Conservation (phyloP, 2,888 invertebrate species). For the Stenoptilia bipunctidactyla region DNA sequence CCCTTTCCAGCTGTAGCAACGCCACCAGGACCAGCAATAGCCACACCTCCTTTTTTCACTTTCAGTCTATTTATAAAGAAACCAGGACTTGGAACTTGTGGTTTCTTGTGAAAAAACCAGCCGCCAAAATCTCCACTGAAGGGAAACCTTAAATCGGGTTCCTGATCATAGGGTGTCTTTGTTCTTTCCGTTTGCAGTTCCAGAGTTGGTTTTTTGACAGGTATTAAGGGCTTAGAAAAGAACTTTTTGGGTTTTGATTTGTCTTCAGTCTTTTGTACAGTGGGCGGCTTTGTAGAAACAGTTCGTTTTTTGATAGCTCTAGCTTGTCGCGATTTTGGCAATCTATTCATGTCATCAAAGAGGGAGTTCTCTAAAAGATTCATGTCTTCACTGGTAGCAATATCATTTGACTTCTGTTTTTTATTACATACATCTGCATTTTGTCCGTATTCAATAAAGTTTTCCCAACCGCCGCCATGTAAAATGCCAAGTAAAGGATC, state of each 20-base stretch:
- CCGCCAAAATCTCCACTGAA: conserved; percentile 28
- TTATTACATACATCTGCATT: conserved; percentile 62
- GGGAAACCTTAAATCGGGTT: conserved; percentile 31
- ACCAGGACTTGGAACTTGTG: conserved; percentile 64
- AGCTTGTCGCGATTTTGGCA: conserved; percentile 27
- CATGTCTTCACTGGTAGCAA: conserved; percentile 10
- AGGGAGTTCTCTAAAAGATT: conserved; percentile 12
- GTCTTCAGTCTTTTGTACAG: conserved; percentile 24
- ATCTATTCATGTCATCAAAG: conserved; percentile 3
- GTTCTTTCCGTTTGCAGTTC: conserved; percentile 10
- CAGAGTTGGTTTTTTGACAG: conserved; percentile 23
- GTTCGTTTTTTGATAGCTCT: conserved; percentile 45
- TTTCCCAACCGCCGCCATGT: conserved; percentile 62
- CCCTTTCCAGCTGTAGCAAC: conserved; percentile 85
- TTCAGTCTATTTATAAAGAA: conserved; percentile 78
- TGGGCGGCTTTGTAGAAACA: conserved; percentile 22
- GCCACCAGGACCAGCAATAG: conserved; percentile 86
- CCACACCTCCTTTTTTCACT: conserved; percentile 82
- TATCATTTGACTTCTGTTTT: conserved; percentile 34
- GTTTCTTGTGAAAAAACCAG: conserved; percentile 38
- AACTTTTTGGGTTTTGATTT: conserved; percentile 23
- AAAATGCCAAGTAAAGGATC: conserved; percentile 66
- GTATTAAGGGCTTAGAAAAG: conserved; percentile 8
- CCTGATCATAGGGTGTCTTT: conserved; percentile 5
- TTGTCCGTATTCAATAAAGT: conserved; percentile 72